Evolutionary conservation across 2,113 vertebrate genomes (phyloP).

Genomic region (Microcebus murinus): DNA sequence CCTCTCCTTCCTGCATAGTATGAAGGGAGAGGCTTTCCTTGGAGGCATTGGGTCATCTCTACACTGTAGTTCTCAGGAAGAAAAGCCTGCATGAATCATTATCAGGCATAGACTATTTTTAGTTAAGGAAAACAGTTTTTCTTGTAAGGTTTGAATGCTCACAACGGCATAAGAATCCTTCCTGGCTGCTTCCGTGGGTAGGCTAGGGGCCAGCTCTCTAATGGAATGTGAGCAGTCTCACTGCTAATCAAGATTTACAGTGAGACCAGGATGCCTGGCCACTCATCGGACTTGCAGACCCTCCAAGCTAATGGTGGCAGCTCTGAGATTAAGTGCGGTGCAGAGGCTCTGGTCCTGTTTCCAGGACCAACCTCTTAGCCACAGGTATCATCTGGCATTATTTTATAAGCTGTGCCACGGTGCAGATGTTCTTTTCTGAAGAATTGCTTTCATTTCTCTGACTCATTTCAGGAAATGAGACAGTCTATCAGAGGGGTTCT

Average conservation of each 20-base stretch:
- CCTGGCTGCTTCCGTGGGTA: slow-evolving; percentile 31
- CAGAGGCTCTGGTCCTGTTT: not conserved
- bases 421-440: slow-evolving; percentile 56
- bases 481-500: slow-evolving; percentile 4
- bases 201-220: slow-evolving; percentile 50
- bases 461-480: slow-evolving; percentile 63
- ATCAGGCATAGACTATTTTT: not conserved
- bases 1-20: not conserved
- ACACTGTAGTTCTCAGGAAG: not conserved
- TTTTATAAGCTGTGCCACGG: not conserved
- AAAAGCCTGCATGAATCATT: not conserved
- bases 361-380: not conserved
- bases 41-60: not conserved
- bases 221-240: slow-evolving; percentile 11
- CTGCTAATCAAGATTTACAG: slow-evolving; percentile 35
- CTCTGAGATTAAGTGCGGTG: not conserved
- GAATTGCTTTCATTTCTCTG: slow-evolving; percentile 28
- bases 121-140: slow-evolving; percentile 33
- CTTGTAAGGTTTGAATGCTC: not conserved
- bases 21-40: not conserved
- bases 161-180: not conserved
- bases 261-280: not conserved
- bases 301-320: not conserved
- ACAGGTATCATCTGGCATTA: slow-evolving; percentile 35
- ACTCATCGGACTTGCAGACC: not conserved